A percentile compares a stretch with the other conserved stretches of the same genome.
Conservation (phyloP, 2,113 vertebrate genomes). For the Lichenostomus cassidix region DNA sequence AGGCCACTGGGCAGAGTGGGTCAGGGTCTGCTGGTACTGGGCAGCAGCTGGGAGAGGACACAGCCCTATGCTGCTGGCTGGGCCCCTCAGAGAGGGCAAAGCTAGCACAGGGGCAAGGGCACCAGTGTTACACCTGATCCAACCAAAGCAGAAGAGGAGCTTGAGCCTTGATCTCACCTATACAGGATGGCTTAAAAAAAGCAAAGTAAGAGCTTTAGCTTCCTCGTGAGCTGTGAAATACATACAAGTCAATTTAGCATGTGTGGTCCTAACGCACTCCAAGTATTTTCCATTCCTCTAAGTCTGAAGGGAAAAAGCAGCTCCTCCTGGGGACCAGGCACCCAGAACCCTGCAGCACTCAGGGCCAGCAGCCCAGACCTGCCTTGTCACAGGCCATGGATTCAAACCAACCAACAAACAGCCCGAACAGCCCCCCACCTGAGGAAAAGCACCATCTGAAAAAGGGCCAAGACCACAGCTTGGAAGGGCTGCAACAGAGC, state of each 20-base stretch:
- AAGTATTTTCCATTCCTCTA: background rate
- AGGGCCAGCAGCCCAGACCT: background rate
- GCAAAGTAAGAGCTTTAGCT: background rate
- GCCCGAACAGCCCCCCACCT: background rate
- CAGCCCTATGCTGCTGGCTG: fast-evolving
- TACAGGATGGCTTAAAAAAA: background rate
- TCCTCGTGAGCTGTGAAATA: background rate
- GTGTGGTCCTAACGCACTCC: background rate
- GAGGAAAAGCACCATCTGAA: too few relatives aligned
- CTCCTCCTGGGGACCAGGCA: background rate
- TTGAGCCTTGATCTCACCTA: fast-evolving
- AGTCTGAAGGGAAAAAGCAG: background rate
- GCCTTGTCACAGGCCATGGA: background rate
- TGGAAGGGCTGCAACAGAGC: too few relatives aligned
- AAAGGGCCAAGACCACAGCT: too few relatives aligned
- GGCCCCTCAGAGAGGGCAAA: fast-evolving
- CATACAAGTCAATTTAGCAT: background rate
- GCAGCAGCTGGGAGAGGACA: background rate
- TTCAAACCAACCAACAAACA: background rate
- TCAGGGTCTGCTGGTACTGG: background rate
- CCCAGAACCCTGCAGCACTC: background rate
- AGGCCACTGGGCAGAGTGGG: fast-evolving
- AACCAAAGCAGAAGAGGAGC: background rate
- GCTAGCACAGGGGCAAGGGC: fast-evolving
- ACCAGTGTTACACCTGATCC: background rate